Percentiles rank a stretch among this genome's conserved stretches.
phyloP scores from a whole-genome alignment of 2,888 invertebrate genomes.

The Willowsia nigromaculata region DNA sequence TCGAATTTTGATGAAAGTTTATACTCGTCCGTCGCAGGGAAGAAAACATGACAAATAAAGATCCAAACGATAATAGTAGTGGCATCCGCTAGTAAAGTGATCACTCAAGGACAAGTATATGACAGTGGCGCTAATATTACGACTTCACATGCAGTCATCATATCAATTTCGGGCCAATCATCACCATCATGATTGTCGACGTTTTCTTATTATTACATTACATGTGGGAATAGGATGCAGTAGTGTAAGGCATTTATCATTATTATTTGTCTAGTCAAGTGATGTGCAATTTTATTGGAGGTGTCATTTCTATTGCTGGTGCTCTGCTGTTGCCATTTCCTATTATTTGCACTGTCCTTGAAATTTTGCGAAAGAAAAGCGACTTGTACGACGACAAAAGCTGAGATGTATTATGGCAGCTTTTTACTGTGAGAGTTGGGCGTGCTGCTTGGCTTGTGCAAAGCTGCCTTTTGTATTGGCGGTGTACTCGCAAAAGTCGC shows the following conservation, averaged over 20 bases:
- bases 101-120: not conserved
- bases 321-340: not conserved
- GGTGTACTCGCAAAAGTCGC: too few species aligned
- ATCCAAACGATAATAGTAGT: not conserved
- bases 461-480: not conserved
- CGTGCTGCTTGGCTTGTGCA: too few species aligned
- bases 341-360: constrained; percentile 8
- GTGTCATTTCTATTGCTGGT: not conserved
- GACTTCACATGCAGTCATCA: not conserved
- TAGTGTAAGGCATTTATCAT: not conserved
- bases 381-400: not conserved
- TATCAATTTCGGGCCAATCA: not conserved
- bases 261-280: constrained; percentile 11
- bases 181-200: not conserved
- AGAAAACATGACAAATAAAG: not conserved
- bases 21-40: not conserved
- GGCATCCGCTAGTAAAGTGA: not conserved
- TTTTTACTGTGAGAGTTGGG: not conserved
- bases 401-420: not conserved
- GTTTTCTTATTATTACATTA: not conserved
- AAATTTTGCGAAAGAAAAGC: not conserved
- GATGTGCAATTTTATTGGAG: not conserved
- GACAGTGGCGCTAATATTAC: not conserved
- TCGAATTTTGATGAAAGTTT: too few species aligned
- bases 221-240: not conserved